Percentiles rank a stretch among this genome's conserved stretches.
phyloP scores from a whole-genome alignment of 2,797 vertebrate species.

The Cottoperca gobio region DNA sequence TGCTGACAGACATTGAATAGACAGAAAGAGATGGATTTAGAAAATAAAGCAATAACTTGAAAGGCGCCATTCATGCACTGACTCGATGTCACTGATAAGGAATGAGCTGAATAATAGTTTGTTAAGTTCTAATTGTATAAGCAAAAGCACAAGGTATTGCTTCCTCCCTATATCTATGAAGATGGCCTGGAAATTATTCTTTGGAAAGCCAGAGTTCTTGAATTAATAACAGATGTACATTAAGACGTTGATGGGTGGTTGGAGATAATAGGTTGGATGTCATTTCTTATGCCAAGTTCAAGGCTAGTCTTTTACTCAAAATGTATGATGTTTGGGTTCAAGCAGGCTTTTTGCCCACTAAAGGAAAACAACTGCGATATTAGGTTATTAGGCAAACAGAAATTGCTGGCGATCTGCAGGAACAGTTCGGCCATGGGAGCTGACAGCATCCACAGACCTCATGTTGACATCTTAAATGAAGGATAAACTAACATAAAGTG shows the following conservation, averaged over 20 bases:
- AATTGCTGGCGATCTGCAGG: too few relatives aligned
- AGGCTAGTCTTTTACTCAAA: neutral
- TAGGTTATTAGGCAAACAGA: too few relatives aligned
- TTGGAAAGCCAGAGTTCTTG: neutral
- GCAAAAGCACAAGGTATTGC: neutral
- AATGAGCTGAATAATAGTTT: neutral
- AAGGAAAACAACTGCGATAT: neutral
- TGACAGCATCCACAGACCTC: too few relatives aligned
- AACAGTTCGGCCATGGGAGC: too few relatives aligned
- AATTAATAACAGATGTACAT: neutral
- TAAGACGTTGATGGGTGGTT: neutral
- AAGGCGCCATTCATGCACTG: constrained; percentile 11
- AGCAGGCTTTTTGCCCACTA: neutral
- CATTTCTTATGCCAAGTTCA: neutral
- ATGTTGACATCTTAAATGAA: too few relatives aligned
- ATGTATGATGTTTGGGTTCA: neutral
- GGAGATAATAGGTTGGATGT: neutral
- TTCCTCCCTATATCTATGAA: neutral
- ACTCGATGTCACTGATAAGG: neutral
- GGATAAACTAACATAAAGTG: too few relatives aligned
- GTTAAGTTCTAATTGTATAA: neutral
- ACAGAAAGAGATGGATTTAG: constrained; percentile 12
- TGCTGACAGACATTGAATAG: constrained; percentile 28
- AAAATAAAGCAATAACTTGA: constrained; percentile 34
- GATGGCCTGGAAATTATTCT: neutral